Evolutionary conservation across 1,140 invertebrate species (phyloP).

Genomic region (Dolichoris vasculosae): DNA sequence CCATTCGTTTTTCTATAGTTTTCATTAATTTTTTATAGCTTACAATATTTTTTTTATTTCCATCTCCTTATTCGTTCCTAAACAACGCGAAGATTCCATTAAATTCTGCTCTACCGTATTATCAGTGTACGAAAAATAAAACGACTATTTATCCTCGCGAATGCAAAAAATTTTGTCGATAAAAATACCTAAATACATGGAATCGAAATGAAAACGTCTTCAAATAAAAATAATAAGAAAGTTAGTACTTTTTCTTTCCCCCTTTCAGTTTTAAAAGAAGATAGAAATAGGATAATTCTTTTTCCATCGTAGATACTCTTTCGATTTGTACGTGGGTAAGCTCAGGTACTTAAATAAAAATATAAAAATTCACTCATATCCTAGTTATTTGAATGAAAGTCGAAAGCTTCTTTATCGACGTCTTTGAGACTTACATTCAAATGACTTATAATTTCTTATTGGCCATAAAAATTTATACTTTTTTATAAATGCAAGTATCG

Average conservation of each 20-base stretch:
- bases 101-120: neutral
- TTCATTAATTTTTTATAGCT: too few relatives aligned
- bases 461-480: too few relatives aligned
- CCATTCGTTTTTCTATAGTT: too few relatives aligned
- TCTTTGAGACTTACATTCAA: neutral
- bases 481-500: too few relatives aligned
- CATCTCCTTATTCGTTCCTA: neutral
- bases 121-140: neutral
- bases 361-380: neutral
- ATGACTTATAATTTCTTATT: too few relatives aligned
- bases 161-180: neutral
- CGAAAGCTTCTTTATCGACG: neutral
- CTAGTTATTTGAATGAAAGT: neutral
- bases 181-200: neutral
- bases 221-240: conserved; percentile 7
- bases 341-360: too few relatives aligned
- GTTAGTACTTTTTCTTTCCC: neutral
- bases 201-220: neutral
- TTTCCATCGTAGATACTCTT: neutral
- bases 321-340: neutral
- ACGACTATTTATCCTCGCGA: neutral
- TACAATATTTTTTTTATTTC: neutral
- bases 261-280: neutral
- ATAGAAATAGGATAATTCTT: neutral
- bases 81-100: neutral